phyloP scores from a whole-genome alignment of 2,888 invertebrate species.

The Byasa hedistus region DNA sequence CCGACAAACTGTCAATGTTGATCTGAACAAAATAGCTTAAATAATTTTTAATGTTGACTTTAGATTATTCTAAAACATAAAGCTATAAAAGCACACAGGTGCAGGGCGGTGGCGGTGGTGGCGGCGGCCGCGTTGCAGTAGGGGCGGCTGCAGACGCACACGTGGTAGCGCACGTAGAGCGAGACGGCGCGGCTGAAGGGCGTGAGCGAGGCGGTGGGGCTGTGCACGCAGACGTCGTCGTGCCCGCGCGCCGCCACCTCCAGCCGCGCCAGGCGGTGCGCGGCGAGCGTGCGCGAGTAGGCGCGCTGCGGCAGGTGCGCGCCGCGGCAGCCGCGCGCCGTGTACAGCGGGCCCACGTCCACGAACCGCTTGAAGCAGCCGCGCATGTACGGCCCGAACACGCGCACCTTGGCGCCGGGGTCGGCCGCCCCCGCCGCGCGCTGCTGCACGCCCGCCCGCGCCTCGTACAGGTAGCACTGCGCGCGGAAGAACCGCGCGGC shows the following conservation, averaged over 20 bases:
- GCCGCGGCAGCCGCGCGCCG: constrained; percentile 34
- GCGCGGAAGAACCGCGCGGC: constrained; percentile 28
- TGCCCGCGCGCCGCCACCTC: constrained; percentile 31
- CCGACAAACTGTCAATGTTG: too few relatives aligned
- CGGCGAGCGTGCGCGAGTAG: constrained; percentile 25
- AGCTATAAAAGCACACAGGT: not conserved
- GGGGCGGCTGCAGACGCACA: constrained; percentile 37
- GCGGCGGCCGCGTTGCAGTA: constrained; percentile 36
- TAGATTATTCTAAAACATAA: too few relatives aligned
- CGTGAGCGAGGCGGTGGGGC: constrained; percentile 40
- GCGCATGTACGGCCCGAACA: constrained; percentile 29
- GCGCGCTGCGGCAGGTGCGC: not conserved
- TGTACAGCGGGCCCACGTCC: constrained; percentile 37
- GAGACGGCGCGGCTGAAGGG: constrained; percentile 38
- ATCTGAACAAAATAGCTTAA: too few relatives aligned
- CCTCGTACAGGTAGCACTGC: not conserved
- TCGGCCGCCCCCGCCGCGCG: constrained; percentile 12
- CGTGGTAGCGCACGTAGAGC: constrained; percentile 40
- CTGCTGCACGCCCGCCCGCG: constrained; percentile 4
- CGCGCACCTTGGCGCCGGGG: not conserved
- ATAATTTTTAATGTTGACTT: too few relatives aligned
- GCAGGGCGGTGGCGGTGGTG: not conserved
- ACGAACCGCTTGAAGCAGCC: constrained; percentile 39
- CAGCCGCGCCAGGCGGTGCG: constrained; percentile 32
- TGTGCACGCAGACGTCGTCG: constrained; percentile 35